A percentile compares a stretch with the other conserved stretches of the same genome.
Conservation (phyloP, 2,113 vertebrate species). For the Pangasianodon gigas region DNA sequence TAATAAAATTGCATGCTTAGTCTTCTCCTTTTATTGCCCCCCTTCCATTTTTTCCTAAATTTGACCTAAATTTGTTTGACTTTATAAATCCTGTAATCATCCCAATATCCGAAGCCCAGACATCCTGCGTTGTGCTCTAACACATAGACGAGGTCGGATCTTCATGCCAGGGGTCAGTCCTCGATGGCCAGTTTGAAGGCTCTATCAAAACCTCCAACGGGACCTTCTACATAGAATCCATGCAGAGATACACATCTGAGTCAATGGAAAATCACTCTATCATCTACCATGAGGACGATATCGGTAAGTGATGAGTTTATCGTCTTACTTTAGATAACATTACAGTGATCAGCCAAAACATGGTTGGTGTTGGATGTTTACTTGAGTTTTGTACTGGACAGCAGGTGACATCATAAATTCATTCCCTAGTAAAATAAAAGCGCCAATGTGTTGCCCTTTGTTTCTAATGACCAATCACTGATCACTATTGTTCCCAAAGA, state of each 20-base stretch:
- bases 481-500: neutral
- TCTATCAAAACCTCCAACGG: constrained; percentile 73
- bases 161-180: constrained; percentile 76
- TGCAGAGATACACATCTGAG: constrained; percentile 54
- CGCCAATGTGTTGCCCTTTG: neutral
- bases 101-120: neutral
- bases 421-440: neutral
- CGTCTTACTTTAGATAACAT: neutral
- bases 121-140: neutral
- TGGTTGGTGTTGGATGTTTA: neutral
- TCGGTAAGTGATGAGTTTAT: constrained; percentile 68
- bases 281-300: constrained; percentile 80
- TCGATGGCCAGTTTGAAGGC: constrained; percentile 79
- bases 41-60: too few species aligned
- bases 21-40: neutral
- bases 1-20: neutral
- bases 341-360: neutral
- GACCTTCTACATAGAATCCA: constrained; percentile 76
- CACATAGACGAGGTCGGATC: constrained; percentile 72
- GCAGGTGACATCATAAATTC: neutral
- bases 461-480: neutral
- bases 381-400: neutral
- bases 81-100: neutral
- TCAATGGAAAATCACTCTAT: constrained; percentile 69
- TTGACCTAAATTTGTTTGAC: neutral